Percentiles rank a stretch among this genome's conserved stretches.
Conservation (phyloP, 2,888 invertebrate species). For the Leptogaster cylindrica region DNA sequence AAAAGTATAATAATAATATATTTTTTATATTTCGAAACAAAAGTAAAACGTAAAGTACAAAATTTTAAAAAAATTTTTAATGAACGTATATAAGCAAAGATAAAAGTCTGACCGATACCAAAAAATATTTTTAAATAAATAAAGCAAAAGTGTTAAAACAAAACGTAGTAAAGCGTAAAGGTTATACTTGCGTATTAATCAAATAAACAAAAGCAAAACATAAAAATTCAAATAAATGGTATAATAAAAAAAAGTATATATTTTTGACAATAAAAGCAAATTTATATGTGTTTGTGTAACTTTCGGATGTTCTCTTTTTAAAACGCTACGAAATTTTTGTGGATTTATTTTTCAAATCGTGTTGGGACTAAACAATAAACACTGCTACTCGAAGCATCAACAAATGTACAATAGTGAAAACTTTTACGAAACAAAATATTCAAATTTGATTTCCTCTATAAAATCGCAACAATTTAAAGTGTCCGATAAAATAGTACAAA, state of each 20-base stretch:
- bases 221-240: not conserved
- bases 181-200: constrained; percentile 3
- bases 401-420: constrained; percentile 30
- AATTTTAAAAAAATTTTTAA: constrained; percentile 45
- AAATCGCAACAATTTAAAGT: constrained; percentile 54
- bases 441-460: constrained; percentile 19
- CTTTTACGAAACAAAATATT: constrained; percentile 38
- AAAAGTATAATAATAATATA: constrained; percentile 39
- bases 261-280: constrained; percentile 27
- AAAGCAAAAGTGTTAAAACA: constrained; percentile 13
- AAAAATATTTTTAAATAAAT: constrained; percentile 33
- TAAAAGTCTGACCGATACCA: constrained; percentile 45
- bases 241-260: constrained; percentile 26
- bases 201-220: constrained; percentile 7
- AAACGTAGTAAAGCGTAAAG: not conserved
- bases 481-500: constrained; percentile 52
- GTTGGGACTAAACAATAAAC: not conserved
- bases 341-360: constrained; percentile 7
- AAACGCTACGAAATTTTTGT: constrained; percentile 3
- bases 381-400: not conserved
- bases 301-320: constrained; percentile 4
- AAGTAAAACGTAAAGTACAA: constrained; percentile 50
- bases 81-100: constrained; percentile 37
- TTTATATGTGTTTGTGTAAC: too few relatives aligned
- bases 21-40: constrained; percentile 42